Evolutionary conservation across 2,797 vertebrate genomes (phyloP).

Genomic region (Cuniculus paca): DNA sequence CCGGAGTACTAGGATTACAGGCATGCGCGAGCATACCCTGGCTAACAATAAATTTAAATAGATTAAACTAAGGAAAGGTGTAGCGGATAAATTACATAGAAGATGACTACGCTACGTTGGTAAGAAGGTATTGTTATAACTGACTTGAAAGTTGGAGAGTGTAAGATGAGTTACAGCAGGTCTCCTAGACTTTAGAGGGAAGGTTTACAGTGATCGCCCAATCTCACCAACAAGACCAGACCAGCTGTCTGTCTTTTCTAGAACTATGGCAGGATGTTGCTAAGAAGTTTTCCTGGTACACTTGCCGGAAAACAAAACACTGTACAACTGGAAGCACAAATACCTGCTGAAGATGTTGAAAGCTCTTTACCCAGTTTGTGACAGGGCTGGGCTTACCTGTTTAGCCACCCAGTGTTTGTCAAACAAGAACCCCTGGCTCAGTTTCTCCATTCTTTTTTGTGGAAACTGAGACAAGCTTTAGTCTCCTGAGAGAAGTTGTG

Average conservation of each 20-base stretch:
- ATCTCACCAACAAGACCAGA: accelerated
- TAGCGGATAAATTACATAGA: accelerated
- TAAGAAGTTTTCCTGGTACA: not conserved
- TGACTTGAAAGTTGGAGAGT: not conserved
- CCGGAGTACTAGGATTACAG: not conserved
- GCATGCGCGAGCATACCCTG: not conserved
- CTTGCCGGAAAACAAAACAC: not conserved
- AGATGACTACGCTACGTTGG: accelerated
- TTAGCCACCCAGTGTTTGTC: not conserved
- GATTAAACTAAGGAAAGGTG: not conserved
- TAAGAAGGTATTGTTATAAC: accelerated
- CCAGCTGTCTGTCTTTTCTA: not conserved
- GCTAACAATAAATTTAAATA: not conserved
- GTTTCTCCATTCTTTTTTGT: not conserved
- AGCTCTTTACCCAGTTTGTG: no score
- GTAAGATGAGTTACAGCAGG: accelerated
- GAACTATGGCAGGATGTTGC: not conserved
- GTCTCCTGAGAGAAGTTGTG: not conserved
- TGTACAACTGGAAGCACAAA: accelerated
- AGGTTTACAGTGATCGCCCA: accelerated
- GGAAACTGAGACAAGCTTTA: not conserved
- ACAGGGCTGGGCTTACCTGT: not conserved
- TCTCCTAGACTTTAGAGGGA: not conserved
- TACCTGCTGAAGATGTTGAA: not conserved
- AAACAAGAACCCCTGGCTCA: not conserved